Evolutionary conservation across 2,888 invertebrate species (phyloP).

Genomic region (Rhagium mordax): DNA sequence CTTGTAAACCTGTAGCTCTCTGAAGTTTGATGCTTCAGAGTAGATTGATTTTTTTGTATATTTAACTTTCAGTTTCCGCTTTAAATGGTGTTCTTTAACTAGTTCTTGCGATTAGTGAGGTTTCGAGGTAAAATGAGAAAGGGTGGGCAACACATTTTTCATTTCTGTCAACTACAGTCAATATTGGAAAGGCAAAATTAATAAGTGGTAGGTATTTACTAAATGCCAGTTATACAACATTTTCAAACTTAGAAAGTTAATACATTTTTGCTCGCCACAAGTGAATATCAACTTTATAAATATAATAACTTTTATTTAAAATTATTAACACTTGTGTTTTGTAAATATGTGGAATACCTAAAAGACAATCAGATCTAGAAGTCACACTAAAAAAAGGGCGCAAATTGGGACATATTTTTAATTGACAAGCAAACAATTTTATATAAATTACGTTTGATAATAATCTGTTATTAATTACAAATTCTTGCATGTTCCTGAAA

Average conservation of each 20-base stretch:
- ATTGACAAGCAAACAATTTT: too few relatives aligned
- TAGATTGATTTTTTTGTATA: conserved; percentile 25
- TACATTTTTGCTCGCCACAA: too few relatives aligned
- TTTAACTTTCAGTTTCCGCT: neutral
- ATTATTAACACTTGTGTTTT: too few relatives aligned
- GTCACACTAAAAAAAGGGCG: too few relatives aligned
- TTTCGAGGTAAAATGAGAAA: neutral
- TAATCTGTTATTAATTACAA: too few relatives aligned
- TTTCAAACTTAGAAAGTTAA: neutral
- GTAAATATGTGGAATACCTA: too few relatives aligned
- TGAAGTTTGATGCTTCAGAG: neutral
- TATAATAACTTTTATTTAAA: too few relatives aligned
- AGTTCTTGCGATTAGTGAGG: neutral
- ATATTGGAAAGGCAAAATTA: neutral
- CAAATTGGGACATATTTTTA: too few relatives aligned
- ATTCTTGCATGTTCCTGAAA: too few relatives aligned
- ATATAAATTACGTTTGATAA: too few relatives aligned
- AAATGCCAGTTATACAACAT: neutral
- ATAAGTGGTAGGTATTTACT: neutral
- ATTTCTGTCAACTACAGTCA: neutral
- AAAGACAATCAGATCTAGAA: too few relatives aligned
- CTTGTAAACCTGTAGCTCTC: neutral
- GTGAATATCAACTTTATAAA: too few relatives aligned
- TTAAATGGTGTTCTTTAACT: neutral
- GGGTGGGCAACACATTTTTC: neutral